Evolutionary conservation across 2,113 vertebrate genomes (phyloP), one percentile per base, ranked within the genome.

Genomic region (Electrona antarctica): DNA sequence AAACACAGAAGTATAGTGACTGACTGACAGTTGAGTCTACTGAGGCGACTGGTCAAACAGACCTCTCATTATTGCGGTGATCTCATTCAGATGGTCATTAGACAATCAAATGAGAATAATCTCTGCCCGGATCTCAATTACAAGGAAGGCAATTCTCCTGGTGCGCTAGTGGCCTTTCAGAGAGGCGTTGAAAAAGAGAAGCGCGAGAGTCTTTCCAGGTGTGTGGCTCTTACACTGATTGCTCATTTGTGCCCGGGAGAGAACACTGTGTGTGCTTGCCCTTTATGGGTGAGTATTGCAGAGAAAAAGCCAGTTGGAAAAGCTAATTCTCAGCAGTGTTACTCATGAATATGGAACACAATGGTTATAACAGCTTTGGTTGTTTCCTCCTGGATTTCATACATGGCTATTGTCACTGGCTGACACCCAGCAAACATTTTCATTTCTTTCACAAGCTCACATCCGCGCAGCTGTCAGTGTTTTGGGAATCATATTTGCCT

Each of bases 41-140:
- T 69, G 77, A 76, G 76, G 72, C 66, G 28, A 61, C 77, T 85
- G 82, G 86, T 88, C 74, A 84, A 83, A 83, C 64, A 64, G 70
- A 60, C 66, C 69, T 87, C 81, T 77, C 84, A 86, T 87, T 90
- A 86, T 79, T 70, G 64, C 61, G 78, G 78, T 74, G 78, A 88
- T 87, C 77, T 83, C 80, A 90, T 90, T 92, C 87, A 88, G 88
- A 80, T 77, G 79, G 79, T 88, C 89, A 90, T 90, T 90, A 91
- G 83, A 86, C 86, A 90, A 89, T 92, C 88, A 90, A 88, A 90
- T 90, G 75, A 87, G 80, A 85, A 88, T 89, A 91, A 93, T 92
- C 74, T 77, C 74, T 77, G 70, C 76, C 76, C 60, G 71, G 86
- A 88, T 91, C 90, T 92, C 88, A 90, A 91, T 89, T 88, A 90